Percentiles rank a stretch among this genome's conserved stretches.
Evolutionary conservation across 2,797 vertebrate genomes (phyloP).

Genomic region (Echeneis naucrates): DNA sequence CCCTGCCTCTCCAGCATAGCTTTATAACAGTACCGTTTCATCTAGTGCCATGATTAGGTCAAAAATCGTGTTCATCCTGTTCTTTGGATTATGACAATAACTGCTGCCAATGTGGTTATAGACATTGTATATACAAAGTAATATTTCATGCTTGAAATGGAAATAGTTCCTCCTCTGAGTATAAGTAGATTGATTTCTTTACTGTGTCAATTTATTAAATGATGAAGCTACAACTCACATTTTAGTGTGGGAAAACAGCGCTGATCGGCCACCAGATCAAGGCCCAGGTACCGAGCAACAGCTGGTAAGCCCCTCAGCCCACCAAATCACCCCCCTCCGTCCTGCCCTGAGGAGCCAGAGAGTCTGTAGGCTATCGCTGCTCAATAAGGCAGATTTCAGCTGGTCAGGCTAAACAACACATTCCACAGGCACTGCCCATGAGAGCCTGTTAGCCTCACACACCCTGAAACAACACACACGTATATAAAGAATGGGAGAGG

Average conservation of each 20-base stretch:
- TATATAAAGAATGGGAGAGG: conserved; percentile 44
- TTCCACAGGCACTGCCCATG: conserved; percentile 78
- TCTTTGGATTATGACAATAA: background rate
- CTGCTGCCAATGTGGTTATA: background rate
- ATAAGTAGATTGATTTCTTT: background rate
- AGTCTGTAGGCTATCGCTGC: conserved; percentile 90
- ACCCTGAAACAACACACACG: conserved; percentile 71
- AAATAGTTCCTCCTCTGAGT: background rate
- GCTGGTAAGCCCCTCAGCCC: conserved; percentile 34
- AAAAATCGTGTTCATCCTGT: background rate
- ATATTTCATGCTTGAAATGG: background rate
- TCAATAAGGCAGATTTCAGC: conserved; percentile 83
- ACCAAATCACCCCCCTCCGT: conserved; percentile 47
- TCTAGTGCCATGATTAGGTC: background rate
- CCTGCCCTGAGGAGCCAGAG: conserved; percentile 88
- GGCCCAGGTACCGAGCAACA: conserved; percentile 58
- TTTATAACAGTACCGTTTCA: background rate
- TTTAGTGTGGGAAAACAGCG: conserved; percentile 32
- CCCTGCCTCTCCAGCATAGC: background rate
- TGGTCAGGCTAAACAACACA: conserved; percentile 82
- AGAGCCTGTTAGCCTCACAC: conserved; percentile 64
- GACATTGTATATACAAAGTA: background rate
- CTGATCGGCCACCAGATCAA: conserved; percentile 20
- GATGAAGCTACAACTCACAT: background rate
- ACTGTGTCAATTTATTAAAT: background rate